Conservation (phyloP, 1,140 invertebrate genomes). For the Lepidurus packardi region DNA sequence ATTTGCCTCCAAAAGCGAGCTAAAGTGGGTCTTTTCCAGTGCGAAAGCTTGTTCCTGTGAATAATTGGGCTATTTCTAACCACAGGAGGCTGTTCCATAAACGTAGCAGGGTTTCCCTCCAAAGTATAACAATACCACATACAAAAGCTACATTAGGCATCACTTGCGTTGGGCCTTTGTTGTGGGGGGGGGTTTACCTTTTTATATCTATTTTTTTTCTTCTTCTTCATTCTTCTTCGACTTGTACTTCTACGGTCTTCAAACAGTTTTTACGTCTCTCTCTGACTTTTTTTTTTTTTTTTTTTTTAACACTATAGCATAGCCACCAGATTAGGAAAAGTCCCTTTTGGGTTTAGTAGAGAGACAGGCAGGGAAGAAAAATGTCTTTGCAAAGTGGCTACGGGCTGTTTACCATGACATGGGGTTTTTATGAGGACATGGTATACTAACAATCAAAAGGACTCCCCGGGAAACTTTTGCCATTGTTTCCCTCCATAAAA, state of each 20-base stretch:
- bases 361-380: not conserved
- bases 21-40: slow-evolving; percentile 2
- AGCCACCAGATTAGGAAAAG: too few species aligned
- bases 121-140: not conserved
- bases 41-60: slow-evolving; percentile 14
- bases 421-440: slow-evolving; percentile 21
- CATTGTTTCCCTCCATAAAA: slow-evolving; percentile 10
- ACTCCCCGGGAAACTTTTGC: slow-evolving; percentile 15
- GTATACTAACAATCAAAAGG: not conserved
- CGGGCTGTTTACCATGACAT: slow-evolving; percentile 13
- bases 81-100: slow-evolving; percentile 16
- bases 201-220: not conserved
- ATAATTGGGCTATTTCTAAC: slow-evolving; percentile 19
- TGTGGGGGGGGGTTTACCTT: not conserved
- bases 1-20: slow-evolving; percentile 4
- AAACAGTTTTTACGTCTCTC: too few species aligned
- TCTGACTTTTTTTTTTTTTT: too few species aligned
- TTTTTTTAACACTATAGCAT: too few species aligned
- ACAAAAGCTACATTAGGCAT: slow-evolving; percentile 9
- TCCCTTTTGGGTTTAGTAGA: not conserved
- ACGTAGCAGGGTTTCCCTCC: slow-evolving; percentile 6
- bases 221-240: not conserved
- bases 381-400: slow-evolving; percentile 18
- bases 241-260: not conserved
- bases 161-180: not conserved